Conservation (phyloP, 1,140 invertebrate genomes). For the Arion vulgaris region DNA sequence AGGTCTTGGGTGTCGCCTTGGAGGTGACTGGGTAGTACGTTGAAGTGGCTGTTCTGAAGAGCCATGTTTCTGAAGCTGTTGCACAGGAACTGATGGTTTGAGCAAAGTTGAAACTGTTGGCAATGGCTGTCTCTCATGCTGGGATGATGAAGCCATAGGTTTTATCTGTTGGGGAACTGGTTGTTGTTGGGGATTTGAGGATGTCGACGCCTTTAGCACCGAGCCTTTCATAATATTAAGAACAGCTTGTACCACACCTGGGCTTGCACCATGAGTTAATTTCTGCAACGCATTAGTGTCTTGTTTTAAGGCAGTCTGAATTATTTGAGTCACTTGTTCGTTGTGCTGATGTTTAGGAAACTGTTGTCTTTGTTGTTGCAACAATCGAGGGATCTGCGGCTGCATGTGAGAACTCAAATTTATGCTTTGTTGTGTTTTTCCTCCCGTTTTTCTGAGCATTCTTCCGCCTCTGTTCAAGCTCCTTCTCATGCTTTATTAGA, state of each 20-base stretch:
- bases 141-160: neutral
- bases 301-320: slow-evolving; percentile 20
- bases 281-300: slow-evolving; percentile 22
- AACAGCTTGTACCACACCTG: slow-evolving; percentile 17
- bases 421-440: slow-evolving; percentile 8
- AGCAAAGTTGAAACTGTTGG: slow-evolving; percentile 31
- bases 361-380: slow-evolving; percentile 52
- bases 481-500: slow-evolving; percentile 13
- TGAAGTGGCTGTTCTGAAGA: neutral
- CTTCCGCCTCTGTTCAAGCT: slow-evolving; percentile 19
- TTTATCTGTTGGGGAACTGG: neutral
- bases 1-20: slow-evolving; percentile 10
- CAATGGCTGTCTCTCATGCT: neutral
- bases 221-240: slow-evolving; percentile 19
- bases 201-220: neutral
- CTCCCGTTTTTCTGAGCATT: neutral
- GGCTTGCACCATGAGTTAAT: neutral
- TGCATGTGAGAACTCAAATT: slow-evolving; percentile 18
- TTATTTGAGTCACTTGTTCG: slow-evolving; percentile 18
- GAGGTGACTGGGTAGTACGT: neutral
- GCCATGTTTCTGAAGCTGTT: neutral
- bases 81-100: slow-evolving; percentile 12
- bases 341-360: slow-evolving; percentile 47
- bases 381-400: slow-evolving; percentile 43
- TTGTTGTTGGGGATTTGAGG: neutral